These are phyloP conservation scores for Hydriomena furcata DNA, from an alignment of 2,888 invertebrate genomes.

Conservation along the genomic window DNA sequence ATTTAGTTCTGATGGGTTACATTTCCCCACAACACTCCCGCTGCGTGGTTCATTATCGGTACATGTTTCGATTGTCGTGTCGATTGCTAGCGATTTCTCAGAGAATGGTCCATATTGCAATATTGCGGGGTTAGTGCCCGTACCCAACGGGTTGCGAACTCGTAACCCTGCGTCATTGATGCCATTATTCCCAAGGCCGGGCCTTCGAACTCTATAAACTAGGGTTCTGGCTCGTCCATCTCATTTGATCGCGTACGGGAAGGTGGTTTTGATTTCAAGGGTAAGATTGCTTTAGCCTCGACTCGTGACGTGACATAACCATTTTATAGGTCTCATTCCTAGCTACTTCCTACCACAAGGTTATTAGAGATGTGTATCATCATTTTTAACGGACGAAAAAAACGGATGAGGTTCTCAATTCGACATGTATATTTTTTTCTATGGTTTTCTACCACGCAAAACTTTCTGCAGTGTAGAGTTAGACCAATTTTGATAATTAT, in stretches of 20 bases:
- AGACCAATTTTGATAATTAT: too few species aligned
- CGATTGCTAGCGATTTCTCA: slow-evolving; percentile 1
- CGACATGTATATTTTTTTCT: too few species aligned
- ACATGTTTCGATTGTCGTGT: slow-evolving; percentile 2
- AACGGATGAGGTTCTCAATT: too few species aligned
- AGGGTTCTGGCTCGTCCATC: background rate
- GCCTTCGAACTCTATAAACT: slow-evolving; percentile 5
- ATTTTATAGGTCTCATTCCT: too few species aligned
- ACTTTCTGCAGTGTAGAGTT: too few species aligned
- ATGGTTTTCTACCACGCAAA: too few species aligned
- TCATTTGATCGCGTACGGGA: background rate
- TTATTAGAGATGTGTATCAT: too few species aligned
- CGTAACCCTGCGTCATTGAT: slow-evolving; percentile 52
- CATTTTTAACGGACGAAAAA: too few species aligned
- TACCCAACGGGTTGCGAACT: slow-evolving; percentile 53
- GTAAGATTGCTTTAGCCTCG: too few species aligned
- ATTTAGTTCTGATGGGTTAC: too few species aligned
- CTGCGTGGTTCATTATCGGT: slow-evolving; percentile 3
- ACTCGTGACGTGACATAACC: too few species aligned
- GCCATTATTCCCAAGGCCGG: slow-evolving; percentile 37
- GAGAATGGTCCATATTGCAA: slow-evolving; percentile 31
- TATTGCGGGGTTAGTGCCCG: slow-evolving; percentile 54
- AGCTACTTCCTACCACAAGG: too few species aligned
- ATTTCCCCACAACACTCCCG: background rate
- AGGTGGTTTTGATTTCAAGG: background rate